These are phyloP conservation scores for Phyllotis vaccarum DNA, from an alignment of 2,797 vertebrate genomes.

Conservation along the genomic window DNA sequence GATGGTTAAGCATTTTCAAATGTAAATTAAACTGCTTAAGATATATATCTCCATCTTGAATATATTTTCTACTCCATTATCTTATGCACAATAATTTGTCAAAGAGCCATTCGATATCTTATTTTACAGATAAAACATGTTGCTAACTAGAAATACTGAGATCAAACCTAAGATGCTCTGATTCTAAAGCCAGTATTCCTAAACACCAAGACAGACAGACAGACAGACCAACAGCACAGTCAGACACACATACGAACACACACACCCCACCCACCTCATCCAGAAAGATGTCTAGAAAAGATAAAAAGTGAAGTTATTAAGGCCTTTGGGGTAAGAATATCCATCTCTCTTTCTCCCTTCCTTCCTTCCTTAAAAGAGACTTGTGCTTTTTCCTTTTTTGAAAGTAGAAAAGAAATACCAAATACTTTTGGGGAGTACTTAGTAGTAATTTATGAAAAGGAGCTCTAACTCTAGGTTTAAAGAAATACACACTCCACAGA, in stretches of 20 bases:
- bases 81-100: not conserved
- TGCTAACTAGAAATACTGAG: slow-evolving; percentile 19
- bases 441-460: slow-evolving; percentile 19
- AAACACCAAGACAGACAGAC: not conserved
- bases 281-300: slow-evolving; percentile 41
- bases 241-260: not conserved
- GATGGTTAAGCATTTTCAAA: slow-evolving; percentile 25
- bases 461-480: not conserved
- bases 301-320: slow-evolving; percentile 45
- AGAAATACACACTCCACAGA: slow-evolving; percentile 24
- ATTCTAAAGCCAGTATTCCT: slow-evolving; percentile 20
- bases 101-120: not conserved
- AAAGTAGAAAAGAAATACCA: not conserved
- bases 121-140: not conserved
- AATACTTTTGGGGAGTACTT: not conserved
- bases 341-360: not conserved
- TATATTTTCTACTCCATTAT: not conserved
- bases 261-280: not conserved
- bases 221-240: not conserved
- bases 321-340: not conserved
- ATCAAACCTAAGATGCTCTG: slow-evolving; percentile 1
- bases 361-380: not conserved
- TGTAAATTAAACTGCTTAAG: slow-evolving; percentile 12
- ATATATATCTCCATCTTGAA: not conserved
- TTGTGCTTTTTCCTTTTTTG: not conserved